Base-by-base conservation (phyloP, 2,113 vertebrate genomes). In the Siphamia tubifer region DNA sequence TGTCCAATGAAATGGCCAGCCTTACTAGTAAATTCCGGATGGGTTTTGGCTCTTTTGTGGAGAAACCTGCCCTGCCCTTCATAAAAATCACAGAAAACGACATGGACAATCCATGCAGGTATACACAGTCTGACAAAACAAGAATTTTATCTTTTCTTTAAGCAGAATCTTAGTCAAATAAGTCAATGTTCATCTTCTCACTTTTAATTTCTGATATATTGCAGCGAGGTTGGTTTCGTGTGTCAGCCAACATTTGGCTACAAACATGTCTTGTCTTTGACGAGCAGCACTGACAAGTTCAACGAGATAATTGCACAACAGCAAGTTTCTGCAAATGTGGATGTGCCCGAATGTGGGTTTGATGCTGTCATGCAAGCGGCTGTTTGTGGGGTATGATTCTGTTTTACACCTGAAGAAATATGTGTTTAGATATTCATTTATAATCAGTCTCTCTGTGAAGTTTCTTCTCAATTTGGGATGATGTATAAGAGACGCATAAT, bases 31-130 rank as follows among this genome's bases (percentile, higher is more conserved):
- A 98, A 87, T 99, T 99, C 74, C 92, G 93, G 49, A 91, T 99
- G 78, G 98, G 98, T 19, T 99, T 99, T 13, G 98, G 98, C 16
- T 97, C 98, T 24, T 99, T 99, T 87, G 98, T 98, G 54, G 98
- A 99, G 90, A 99, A 99, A 90, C 98, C 97, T 2, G 89, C 96
- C 57, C 95, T 96, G 15, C 98, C 98, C 4, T 99, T 94, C 81
- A 95, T 99, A 83, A 96, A 93, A 89, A 95, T 95, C 70, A 95
- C 93, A 34, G 89, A 91, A 44, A 87, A 92, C 70, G 93, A 96
- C 57, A 89, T 97, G 28, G 74, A 65, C 40, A 97, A 99, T 81
- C 98, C 98, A 74, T 99, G 98, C 93, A 94, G 94, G 97, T 98
- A 93, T 0, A n/a, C 52, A 27, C 9, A 27, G 52, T 17, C 25